Evolutionary conservation across 2,113 vertebrate genomes (phyloP).

Genomic region (Prunella fulvescens): DNA sequence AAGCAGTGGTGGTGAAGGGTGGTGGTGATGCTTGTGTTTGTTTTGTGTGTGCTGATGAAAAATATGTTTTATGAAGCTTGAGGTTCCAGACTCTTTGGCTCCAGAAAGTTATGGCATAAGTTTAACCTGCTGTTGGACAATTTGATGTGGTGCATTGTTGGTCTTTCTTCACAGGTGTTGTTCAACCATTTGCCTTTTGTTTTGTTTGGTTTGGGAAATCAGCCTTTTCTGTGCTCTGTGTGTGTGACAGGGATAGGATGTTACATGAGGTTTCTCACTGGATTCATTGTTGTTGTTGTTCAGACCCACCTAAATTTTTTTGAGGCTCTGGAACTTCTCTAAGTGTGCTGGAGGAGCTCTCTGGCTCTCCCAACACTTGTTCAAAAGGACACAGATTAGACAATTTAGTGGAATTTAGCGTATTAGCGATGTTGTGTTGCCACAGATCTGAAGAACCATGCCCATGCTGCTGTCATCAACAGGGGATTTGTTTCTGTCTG

Average conservation of each 20-base stretch:
- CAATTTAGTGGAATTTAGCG: background rate
- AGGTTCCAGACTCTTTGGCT: slow-evolving; percentile 22
- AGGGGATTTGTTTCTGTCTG: background rate
- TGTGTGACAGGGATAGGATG: background rate
- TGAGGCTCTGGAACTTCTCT: background rate
- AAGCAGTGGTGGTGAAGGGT: background rate
- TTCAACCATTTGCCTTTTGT: background rate
- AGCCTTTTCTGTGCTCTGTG: background rate
- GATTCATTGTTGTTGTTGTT: background rate
- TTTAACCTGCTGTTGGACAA: background rate
- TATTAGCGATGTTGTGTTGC: background rate
- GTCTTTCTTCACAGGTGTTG: background rate
- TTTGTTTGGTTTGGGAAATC: background rate
- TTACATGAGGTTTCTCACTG: background rate
- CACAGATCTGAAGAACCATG: background rate
- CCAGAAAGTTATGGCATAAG: background rate
- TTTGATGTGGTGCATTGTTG: background rate
- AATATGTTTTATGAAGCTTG: background rate
- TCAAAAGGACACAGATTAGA: background rate
- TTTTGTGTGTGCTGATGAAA: background rate
- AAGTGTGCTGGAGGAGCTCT: background rate
- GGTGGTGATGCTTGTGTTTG: background rate
- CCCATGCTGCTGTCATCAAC: background rate
- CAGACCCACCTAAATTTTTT: background rate
- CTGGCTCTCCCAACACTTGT: background rate